Evolutionary conservation across 2,113 vertebrate genomes (phyloP), one percentile per base, ranked within the genome.

Genomic region (Sylvicapra grimmia): DNA sequence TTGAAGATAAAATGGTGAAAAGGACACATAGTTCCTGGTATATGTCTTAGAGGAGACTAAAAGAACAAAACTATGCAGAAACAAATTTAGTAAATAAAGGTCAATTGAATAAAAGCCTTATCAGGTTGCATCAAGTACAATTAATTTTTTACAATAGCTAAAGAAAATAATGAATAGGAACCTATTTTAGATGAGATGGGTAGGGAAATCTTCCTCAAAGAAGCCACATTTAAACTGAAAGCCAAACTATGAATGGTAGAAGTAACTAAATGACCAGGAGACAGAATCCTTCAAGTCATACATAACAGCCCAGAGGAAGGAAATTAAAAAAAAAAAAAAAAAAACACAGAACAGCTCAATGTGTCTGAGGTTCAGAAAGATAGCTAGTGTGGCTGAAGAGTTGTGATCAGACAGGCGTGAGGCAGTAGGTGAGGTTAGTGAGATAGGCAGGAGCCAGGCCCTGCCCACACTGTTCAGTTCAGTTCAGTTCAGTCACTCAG

Each of bases 201-300:
- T 5, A 49, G 5, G 16, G 12, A 94, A 82, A 40, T 25, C 16
- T 31, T 83, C 23, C 9, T 96, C 40, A 44, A 80, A 49, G 23
- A 82, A 33, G 11, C 36, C 0, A 1, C n/a, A 36, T 53, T 95
- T 93, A 49, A 96, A 11, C 29, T 49, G 53, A 82, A 31, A 85
- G 27, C 19, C 58, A 54, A 61, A 25, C 12, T 11, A 19, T 63
- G 29, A 75, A 36, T 36, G 31, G n/a, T 72, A n/a, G 2, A 31
- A 19, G 14, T 16, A 6, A 6, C 53, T 23, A 33, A 54, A 33
- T 29, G 16, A 77, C 53, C 13, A 4, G n/a, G 11, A 31, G 47
- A 27, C 14, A 53, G 33, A 47, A 1, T 4, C 6, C 1, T 1
- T n/a, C 13, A 86, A 18, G 15, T 1, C 10, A 14, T 0, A n/a